Evolutionary conservation across 1,140 invertebrate genomes (phyloP).

Genomic region (Drosophila azteca): DNA sequence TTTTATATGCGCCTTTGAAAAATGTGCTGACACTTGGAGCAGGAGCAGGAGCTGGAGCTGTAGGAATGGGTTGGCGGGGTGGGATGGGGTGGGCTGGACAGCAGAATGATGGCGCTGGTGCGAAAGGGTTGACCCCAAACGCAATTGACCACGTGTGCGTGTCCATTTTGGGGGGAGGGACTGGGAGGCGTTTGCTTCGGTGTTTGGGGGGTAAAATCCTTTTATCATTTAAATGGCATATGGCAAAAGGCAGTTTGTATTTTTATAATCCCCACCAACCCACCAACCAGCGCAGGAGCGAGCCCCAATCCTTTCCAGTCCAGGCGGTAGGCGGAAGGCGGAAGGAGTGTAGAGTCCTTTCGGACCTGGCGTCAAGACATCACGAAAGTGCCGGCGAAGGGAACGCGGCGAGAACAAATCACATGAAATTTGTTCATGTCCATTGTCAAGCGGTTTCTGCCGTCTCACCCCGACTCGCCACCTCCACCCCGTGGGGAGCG

Average conservation of each 20-base stretch:
- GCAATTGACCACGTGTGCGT: slow-evolving; percentile 80
- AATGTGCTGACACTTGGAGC: slow-evolving; percentile 78
- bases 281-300: background rate
- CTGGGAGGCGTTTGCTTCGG: slow-evolving; percentile 7
- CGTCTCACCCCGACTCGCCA: slow-evolving; percentile 9
- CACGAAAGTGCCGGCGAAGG: slow-evolving; percentile 59
- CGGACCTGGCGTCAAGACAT: slow-evolving; percentile 45
- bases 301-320: background rate
- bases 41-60: slow-evolving; percentile 26
- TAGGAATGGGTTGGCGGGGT: background rate
- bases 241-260: slow-evolving; percentile 79
- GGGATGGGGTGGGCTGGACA: slow-evolving; percentile 25
- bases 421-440: slow-evolving; percentile 75
- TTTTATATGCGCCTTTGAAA: slow-evolving; percentile 82
- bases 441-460: slow-evolving; percentile 51
- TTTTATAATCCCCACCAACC: slow-evolving; percentile 59
- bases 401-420: slow-evolving; percentile 59
- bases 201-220: slow-evolving; percentile 53
- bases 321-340: too few relatives aligned
- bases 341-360: background rate
- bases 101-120: slow-evolving; percentile 75
- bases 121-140: slow-evolving; percentile 80
- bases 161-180: slow-evolving; percentile 45
- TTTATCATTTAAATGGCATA: slow-evolving; percentile 83
- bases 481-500: background rate